Base-by-base conservation (phyloP, 2,888 invertebrate species). In the Subacronicta megacephala region DNA sequence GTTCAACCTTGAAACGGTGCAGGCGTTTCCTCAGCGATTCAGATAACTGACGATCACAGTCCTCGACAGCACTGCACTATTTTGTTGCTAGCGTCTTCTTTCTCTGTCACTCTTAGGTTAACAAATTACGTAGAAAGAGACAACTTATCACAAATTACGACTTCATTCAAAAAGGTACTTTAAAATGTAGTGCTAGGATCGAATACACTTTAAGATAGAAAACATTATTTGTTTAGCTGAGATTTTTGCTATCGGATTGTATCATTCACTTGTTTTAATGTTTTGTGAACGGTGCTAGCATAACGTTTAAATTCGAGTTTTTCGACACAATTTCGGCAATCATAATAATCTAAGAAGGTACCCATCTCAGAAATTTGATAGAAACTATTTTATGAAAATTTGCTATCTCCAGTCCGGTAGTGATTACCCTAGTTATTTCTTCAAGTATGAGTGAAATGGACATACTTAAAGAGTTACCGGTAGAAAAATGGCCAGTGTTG, bases 401-500 rank as follows among this genome's bases (percentile, higher is more conserved):
- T n/a, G n/a, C n/a, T n/a, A n/a, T n/a, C n/a, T n/a, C n/a, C n/a
- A n/a, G 0, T 26, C 26, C 3, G 9, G 10, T 10, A 26, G 26
- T 26, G 26, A 26, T 10, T 10, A 10, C 10, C 2, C 1, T 3
- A 4, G n/a, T 31, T 31, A 31, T 7, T 23, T 23, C 7, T 23
- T 7, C 9, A 23, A 10, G 26, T 10, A 0, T 10, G 1, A 23
- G 16, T 29, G 54, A 67, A n/a, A 31, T 71, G 66, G 68, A 68
- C 26, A 36, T 60, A 6, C 16, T 67, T 5, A 42, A 62, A 56
- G 79, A 82, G 63, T 51, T 82, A 26, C 70, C 77, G 3, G 29
- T 59, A 33, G 62, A 54, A 3, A 52, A 74, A 55, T 83, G 83
- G 83, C 57, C 71, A 1, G 41, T 62, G 10, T 68, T 83, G 13